These are phyloP conservation scores for Brachylomia viminalis DNA, from an alignment of 2,888 invertebrate genomes.

Conservation along the genomic window DNA sequence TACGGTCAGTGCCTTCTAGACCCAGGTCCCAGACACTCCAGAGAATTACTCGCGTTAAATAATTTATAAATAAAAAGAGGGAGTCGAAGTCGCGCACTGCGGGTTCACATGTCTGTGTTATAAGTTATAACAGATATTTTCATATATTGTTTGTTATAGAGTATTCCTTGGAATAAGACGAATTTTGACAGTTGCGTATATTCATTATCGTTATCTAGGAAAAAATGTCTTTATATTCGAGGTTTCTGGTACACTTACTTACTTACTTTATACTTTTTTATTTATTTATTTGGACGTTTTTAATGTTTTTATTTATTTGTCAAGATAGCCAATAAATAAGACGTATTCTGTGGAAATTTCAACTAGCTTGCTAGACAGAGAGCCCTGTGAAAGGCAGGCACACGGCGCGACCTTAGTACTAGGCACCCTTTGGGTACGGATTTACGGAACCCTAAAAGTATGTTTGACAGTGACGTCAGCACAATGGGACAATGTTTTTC, in stretches of 20 bases:
- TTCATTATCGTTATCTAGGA: background rate
- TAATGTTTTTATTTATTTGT: background rate
- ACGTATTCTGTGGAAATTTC: background rate
- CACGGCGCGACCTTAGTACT: background rate
- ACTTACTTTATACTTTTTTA: too few relatives aligned
- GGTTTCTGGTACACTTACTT: background rate
- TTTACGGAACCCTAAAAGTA: constrained; percentile 16
- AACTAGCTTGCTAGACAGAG: too few relatives aligned
- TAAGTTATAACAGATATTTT: background rate
- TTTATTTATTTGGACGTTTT: too few relatives aligned
- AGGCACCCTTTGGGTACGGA: background rate
- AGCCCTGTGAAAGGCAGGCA: background rate
- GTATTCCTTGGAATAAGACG: background rate
- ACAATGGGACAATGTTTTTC: constrained; percentile 41
- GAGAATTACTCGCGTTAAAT: constrained; percentile 42
- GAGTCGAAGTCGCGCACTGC: background rate
- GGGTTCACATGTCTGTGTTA: background rate
- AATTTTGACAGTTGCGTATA: background rate
- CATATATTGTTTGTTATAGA: too few relatives aligned
- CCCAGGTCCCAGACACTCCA: constrained; percentile 48
- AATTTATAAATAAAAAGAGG: constrained; percentile 37
- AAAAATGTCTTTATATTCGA: background rate
- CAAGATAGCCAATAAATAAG: background rate
- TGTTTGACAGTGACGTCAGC: constrained; percentile 41
- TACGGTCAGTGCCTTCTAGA: constrained; percentile 37